phyloP scores from a whole-genome alignment of 2,888 invertebrate species.

The Phyllotreta cruciferae region DNA sequence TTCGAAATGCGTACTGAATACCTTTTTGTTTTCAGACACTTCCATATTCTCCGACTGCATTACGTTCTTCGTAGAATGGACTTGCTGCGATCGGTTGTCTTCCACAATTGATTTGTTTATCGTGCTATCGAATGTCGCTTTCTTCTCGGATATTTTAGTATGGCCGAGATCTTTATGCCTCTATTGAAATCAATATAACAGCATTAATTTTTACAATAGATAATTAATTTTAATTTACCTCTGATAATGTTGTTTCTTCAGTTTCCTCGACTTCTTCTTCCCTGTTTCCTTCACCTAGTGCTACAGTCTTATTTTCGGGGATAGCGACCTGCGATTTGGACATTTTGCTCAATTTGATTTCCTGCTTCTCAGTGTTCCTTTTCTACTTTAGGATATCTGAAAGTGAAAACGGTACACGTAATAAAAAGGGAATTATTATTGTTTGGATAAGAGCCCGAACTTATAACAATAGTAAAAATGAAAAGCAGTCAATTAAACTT shows the following conservation, averaged over 20 bases:
- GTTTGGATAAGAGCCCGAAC: background rate
- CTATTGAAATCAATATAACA: constrained; percentile 47
- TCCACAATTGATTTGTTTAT: constrained; percentile 56
- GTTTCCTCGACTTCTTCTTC: constrained; percentile 54
- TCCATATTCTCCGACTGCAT: constrained; percentile 51
- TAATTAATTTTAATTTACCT: constrained; percentile 46
- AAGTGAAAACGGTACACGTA: background rate
- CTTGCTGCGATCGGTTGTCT: constrained; percentile 53
- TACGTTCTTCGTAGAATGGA: constrained; percentile 53
- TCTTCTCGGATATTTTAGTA: constrained; percentile 56
- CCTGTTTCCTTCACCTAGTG: constrained; percentile 42
- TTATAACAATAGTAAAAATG: background rate
- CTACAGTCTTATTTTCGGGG: constrained; percentile 39
- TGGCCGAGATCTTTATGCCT: constrained; percentile 55
- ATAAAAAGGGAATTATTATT: background rate
- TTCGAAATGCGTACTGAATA: constrained; percentile 54
- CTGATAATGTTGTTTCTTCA: constrained; percentile 56
- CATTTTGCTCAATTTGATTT: constrained; percentile 40
- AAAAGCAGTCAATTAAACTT: too few species aligned
- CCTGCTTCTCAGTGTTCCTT: constrained; percentile 30
- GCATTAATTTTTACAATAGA: background rate
- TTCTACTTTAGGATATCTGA: constrained; percentile 42
- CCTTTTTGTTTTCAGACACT: constrained; percentile 54
- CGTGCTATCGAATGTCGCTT: constrained; percentile 55
- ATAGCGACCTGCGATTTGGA: constrained; percentile 50